These are phyloP conservation scores for Lysandra coridon DNA, from an alignment of 2,888 invertebrate genomes.

Conservation along the genomic window DNA sequence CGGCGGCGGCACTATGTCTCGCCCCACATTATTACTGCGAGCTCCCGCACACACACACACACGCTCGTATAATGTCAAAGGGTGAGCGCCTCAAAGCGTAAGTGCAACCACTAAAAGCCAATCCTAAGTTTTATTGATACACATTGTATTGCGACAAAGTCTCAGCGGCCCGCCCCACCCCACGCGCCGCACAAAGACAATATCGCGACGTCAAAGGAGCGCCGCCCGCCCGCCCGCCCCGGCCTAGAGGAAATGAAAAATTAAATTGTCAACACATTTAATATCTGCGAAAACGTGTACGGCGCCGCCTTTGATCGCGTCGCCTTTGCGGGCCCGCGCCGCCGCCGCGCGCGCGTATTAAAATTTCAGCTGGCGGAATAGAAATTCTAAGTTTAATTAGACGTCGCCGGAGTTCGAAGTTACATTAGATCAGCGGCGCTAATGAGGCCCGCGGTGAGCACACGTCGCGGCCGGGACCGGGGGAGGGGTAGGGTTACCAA, in stretches of 20 bases:
- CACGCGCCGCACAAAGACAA: slow-evolving; percentile 79
- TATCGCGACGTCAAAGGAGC: slow-evolving; percentile 81
- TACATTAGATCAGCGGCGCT: slow-evolving; percentile 77
- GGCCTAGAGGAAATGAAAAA: slow-evolving; percentile 79
- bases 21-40: slow-evolving; percentile 53
- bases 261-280: slow-evolving; percentile 82
- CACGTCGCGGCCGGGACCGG: slow-evolving; percentile 59
- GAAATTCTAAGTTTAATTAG: slow-evolving; percentile 79
- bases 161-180: slow-evolving; percentile 76
- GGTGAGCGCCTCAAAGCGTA: slow-evolving; percentile 80
- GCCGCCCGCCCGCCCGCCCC: slow-evolving; percentile 58
- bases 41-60: slow-evolving; percentile 50
- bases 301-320: slow-evolving; percentile 75
- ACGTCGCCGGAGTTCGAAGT: slow-evolving; percentile 73
- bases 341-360: slow-evolving; percentile 74
- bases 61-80: slow-evolving; percentile 74
- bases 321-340: slow-evolving; percentile 67
- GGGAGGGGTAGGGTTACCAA: slow-evolving; percentile 24
- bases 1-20: slow-evolving; percentile 65
- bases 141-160: slow-evolving; percentile 82
- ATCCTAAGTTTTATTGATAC: slow-evolving; percentile 82
- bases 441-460: slow-evolving; percentile 77
- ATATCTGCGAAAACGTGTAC: slow-evolving; percentile 81
- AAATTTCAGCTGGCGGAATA: slow-evolving; percentile 76
- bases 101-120: slow-evolving; percentile 82